Evolutionary conservation across 1,140 invertebrate species (phyloP).

Genomic region (Rhysida immarginata): DNA sequence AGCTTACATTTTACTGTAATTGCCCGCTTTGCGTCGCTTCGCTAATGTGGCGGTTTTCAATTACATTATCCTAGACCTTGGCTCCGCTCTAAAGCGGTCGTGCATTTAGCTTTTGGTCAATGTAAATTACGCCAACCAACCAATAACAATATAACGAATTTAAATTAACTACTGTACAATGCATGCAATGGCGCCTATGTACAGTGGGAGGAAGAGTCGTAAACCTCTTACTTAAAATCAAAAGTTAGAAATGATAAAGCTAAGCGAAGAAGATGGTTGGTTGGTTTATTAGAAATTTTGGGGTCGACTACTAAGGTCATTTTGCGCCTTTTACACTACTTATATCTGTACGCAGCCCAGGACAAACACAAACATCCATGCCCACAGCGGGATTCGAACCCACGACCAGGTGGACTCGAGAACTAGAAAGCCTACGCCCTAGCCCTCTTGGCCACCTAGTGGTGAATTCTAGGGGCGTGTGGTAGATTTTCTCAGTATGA

Average conservation of each 20-base stretch:
- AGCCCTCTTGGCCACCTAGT: no score
- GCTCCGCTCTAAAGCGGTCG: neutral
- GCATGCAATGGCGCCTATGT: neutral
- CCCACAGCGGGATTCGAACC: no score
- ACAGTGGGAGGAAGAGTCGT: neutral
- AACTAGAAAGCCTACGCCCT: no score
- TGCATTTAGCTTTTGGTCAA: neutral
- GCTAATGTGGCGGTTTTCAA: neutral
- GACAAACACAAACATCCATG: no score
- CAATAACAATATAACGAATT: neutral
- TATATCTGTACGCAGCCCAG: no score
- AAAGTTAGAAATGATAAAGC: neutral
- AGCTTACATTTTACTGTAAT: no score
- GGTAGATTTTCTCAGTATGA: no score
- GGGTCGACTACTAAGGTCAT: neutral
- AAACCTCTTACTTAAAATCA: neutral
- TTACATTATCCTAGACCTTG: neutral
- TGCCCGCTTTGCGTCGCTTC: neutral
- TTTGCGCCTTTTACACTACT: no score
- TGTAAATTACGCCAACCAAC: neutral
- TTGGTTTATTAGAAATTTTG: neutral
- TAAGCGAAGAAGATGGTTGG: neutral
- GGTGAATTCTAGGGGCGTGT: no score
- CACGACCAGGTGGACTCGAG: no score
- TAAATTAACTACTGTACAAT: neutral